phyloP scores from a whole-genome alignment of 2,888 invertebrate species.

The Caenorhabditis japonica region DNA sequence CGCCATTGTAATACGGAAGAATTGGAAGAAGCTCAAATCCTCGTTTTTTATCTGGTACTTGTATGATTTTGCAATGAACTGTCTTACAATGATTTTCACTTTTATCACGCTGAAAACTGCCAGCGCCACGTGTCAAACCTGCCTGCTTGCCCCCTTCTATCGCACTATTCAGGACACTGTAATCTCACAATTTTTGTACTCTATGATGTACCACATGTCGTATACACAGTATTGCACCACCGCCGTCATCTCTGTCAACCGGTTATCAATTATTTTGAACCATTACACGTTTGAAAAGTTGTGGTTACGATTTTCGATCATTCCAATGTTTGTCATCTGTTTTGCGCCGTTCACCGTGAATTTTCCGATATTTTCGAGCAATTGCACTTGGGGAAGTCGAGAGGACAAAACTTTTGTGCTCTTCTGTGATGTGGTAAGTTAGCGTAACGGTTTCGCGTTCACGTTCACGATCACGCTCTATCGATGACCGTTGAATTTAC shows the following conservation, averaged over 20 bases:
- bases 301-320: slow-evolving; percentile 11
- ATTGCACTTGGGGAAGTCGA: slow-evolving; percentile 6
- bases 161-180: background rate
- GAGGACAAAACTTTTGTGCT: slow-evolving; percentile 13
- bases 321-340: slow-evolving; percentile 5
- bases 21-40: slow-evolving; percentile 18
- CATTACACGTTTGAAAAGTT: slow-evolving; percentile 8
- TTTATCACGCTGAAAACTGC: slow-evolving; percentile 22
- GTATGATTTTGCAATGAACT: slow-evolving; percentile 19
- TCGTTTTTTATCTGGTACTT: slow-evolving; percentile 33
- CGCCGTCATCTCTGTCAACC: slow-evolving; percentile 22
- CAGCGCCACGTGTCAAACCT: slow-evolving; percentile 11
- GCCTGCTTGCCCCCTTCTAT: slow-evolving; percentile 4
- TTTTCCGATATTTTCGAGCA: background rate
- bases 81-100: slow-evolving; percentile 11
- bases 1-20: slow-evolving; percentile 11
- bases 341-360: slow-evolving; percentile 5
- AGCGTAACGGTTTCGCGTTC: too few relatives aligned
- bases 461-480: too few relatives aligned
- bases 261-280: slow-evolving; percentile 7
- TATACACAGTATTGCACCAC: slow-evolving; percentile 29
- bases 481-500: too few relatives aligned
- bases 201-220: slow-evolving; percentile 43
- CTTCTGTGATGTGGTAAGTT: slow-evolving; percentile 6
- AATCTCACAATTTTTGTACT: slow-evolving; percentile 14